Evolutionary conservation across 2,888 invertebrate genomes (phyloP).

Genomic region (Epinotia brunnichana): DNA sequence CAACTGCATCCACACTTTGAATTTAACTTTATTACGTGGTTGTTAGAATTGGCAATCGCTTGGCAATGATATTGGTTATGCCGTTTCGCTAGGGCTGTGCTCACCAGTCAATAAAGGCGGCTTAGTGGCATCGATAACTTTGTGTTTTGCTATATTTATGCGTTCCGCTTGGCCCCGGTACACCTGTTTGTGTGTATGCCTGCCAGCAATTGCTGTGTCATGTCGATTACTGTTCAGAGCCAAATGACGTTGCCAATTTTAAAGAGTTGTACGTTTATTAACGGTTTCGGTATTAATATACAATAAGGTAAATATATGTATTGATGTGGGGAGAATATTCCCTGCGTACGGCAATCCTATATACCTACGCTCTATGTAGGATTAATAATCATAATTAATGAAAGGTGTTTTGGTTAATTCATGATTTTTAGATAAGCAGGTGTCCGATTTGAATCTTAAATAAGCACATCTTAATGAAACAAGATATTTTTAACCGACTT

Average conservation of each 20-base stretch:
- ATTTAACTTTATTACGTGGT: constrained; percentile 47
- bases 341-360: too few species aligned
- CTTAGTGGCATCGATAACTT: constrained; percentile 81
- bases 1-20: constrained; percentile 41
- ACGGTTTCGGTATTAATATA: neutral
- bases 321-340: too few species aligned
- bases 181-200: constrained; percentile 66
- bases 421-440: too few species aligned
- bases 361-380: too few species aligned
- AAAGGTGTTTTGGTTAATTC: too few species aligned
- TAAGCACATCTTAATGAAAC: too few species aligned
- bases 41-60: constrained; percentile 52
- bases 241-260: constrained; percentile 43
- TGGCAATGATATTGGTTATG: constrained; percentile 48
- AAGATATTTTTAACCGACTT: too few species aligned
- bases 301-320: too few species aligned
- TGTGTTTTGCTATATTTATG: constrained; percentile 78
- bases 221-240: constrained; percentile 48
- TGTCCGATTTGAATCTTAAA: too few species aligned
- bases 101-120: constrained; percentile 75
- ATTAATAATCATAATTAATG: too few species aligned
- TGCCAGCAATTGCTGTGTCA: constrained; percentile 48
- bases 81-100: constrained; percentile 64
- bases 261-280: constrained; percentile 9
- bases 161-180: constrained; percentile 69